Evolutionary conservation across 2,888 invertebrate genomes (phyloP), one percentile per base, ranked within the genome.

Genomic region (Volucella inflata): DNA sequence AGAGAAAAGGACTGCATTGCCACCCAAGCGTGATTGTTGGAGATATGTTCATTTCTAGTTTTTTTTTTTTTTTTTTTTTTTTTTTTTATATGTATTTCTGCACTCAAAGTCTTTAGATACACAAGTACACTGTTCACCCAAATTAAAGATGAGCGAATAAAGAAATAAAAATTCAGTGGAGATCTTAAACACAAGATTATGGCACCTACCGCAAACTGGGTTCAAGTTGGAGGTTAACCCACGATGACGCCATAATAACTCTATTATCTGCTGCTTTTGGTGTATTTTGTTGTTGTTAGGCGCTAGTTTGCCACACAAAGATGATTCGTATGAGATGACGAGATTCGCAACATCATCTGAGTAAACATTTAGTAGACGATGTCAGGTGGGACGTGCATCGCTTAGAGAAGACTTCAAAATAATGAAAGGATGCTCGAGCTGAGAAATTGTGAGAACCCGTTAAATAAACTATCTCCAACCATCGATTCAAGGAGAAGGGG

Each of bases 141-240:
- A 81, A 85, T 85, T 85, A 85, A 85, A 85, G 85, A 81, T 85
- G 85, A 85, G 85, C 81, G 85, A 85, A 85, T 85, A 85, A 85
- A 81, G 85, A 85, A 85, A 84, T 84, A 80, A 84, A 84, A 84
- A 80, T 84, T 80, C 80, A 84, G 71, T 46, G 44, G 42, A 85
- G 85, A 85, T 85, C 81, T 85, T 77, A 57, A 68, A 72, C 68
- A 85, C 81, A 77, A 85, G 85, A 81, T 85, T 85, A 81, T 85
- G 77, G 85, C 85, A 85, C 85, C 85, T 85, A 85, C 85, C 85
- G 85, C 85, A 85, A 85, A 85, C 81, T 72, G 81, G 85, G 85
- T 81, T 85, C 81, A 81, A 85, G 81, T 81, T 80, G 72, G 85
- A 81, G 85, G 81, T 85, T 81, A 85, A 85, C 81, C 85, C 67